A percentile compares a stretch with the other conserved stretches of the same genome.
Evolutionary conservation across 2,113 vertebrate species (phyloP).

Genomic region (Dinomys branickii): DNA sequence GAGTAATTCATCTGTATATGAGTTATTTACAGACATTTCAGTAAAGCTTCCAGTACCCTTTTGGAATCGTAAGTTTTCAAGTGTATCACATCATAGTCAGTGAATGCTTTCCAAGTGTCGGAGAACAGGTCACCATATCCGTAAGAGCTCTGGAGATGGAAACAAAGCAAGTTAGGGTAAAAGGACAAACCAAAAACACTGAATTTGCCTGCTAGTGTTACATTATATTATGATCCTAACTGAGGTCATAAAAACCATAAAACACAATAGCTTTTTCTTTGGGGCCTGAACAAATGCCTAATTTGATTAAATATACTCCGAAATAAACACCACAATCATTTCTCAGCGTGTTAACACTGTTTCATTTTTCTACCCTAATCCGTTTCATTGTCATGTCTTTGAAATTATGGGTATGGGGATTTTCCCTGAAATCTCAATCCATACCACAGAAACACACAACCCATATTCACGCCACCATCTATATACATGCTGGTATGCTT

Average conservation of each 20-base stretch:
- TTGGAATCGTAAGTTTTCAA: conserved; percentile 95
- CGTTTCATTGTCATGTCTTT: background rate
- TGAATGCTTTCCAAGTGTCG: conserved; percentile 96
- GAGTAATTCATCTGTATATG: background rate
- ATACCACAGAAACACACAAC: background rate
- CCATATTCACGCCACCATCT: background rate
- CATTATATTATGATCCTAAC: background rate
- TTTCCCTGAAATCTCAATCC: background rate
- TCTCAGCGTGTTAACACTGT: background rate
- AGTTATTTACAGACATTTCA: background rate
- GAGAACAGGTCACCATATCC: conserved; percentile 96
- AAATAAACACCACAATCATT: conserved; percentile 9
- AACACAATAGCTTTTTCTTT: background rate
- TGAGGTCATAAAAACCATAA: background rate
- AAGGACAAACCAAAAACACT: background rate
- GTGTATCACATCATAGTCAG: conserved; percentile 93
- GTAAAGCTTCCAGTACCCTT: conserved; percentile 87
- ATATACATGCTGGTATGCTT: background rate
- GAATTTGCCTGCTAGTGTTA: background rate
- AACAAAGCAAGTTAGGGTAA: conserved; percentile 12
- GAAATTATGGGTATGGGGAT: background rate
- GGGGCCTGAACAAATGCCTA: background rate
- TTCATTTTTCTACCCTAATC: background rate
- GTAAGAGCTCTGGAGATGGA: conserved; percentile 91
- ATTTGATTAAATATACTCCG: background rate